Evolutionary conservation across 37 sponge, comb jelly and placozoan genomes (phyloP), one percentile per base, ranked within the genome.

Genomic region (Chondrosia reniformis): DNA sequence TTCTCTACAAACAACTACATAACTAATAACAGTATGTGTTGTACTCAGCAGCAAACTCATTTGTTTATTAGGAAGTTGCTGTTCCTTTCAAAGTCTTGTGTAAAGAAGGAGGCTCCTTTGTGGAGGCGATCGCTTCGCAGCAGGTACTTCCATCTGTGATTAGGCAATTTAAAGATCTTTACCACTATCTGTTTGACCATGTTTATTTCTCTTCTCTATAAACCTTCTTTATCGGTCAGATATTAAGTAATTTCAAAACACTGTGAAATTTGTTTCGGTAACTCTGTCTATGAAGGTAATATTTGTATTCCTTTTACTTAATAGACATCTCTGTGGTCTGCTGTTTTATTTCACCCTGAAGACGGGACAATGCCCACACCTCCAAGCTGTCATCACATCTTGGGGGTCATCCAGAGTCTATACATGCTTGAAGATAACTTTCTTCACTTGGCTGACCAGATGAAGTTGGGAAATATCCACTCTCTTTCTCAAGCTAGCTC

Each of bases 301-400:
- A n/a, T n/a, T n/a, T n/a, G n/a, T n/a, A n/a, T n/a, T n/a, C n/a
- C n/a, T n/a, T n/a, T n/a, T n/a, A n/a, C n/a, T n/a, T n/a, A n/a
- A n/a, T n/a, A n/a, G n/a, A n/a, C n/a, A n/a, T n/a, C n/a, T n/a
- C n/a, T n/a, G n/a, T 69, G 72, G 72, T 25, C 39, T 19, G 36
- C 39, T 25, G 44, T 69, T 13, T 44, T 69, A 43, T 44, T 43
- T 34, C 72, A 69, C 36, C 44, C 42, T 24, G 67, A 52, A 15
- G 85, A 74, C 31, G 79, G 63, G 12, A 72, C 79, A 39, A 74
- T 84, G 19, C 85, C 85, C 36, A 49, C 33, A 36, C 33, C 57
- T 7, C 76, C 83, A 30, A 44, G 64, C 67, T 13, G 25, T 30
- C 45, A 30, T 31, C 59, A 59, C 25, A 43, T 75, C 12, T 0